phyloP scores from a whole-genome alignment of 2,797 vertebrate genomes.

The Mus minutoides region DNA sequence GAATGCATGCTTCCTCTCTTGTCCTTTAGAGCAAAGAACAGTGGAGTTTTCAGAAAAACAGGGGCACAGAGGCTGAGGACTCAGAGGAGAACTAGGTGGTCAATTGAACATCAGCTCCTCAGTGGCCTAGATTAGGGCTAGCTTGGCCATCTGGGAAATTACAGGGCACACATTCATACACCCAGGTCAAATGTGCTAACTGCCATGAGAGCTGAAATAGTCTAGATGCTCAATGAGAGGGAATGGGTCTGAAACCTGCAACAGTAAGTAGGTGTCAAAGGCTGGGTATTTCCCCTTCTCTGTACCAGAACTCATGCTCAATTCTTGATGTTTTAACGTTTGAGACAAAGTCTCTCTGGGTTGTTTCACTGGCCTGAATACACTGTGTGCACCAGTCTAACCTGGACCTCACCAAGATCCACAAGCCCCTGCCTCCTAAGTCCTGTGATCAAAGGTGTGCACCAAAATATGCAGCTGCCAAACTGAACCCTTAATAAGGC shows the following conservation, averaged over 20 bases:
- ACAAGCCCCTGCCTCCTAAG: not conserved
- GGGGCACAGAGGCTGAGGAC: not conserved
- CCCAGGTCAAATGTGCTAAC: not conserved
- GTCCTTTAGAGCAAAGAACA: not conserved
- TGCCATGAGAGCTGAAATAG: not conserved
- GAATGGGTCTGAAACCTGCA: not conserved
- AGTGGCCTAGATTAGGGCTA: too few relatives aligned
- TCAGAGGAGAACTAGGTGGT: not conserved
- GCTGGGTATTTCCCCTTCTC: too few relatives aligned
- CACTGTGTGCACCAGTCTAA: not conserved
- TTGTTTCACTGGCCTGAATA: not conserved
- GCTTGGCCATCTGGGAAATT: not conserved
- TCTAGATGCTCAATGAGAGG: not conserved
- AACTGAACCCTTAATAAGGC: not conserved
- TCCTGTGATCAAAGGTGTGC: not conserved
- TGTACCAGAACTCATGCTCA: not conserved
- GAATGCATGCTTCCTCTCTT: not conserved
- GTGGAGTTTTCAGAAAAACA: not conserved
- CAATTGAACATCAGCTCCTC: not conserved
- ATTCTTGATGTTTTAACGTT: not conserved
- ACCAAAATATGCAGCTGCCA: not conserved
- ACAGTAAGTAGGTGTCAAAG: not conserved
- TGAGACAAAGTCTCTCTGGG: not conserved
- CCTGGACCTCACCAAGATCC: not conserved
- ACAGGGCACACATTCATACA: not conserved